These are phyloP conservation scores for Adrianichthys oophorus DNA, from an alignment of 2,797 vertebrate species.

Conservation along the genomic window DNA sequence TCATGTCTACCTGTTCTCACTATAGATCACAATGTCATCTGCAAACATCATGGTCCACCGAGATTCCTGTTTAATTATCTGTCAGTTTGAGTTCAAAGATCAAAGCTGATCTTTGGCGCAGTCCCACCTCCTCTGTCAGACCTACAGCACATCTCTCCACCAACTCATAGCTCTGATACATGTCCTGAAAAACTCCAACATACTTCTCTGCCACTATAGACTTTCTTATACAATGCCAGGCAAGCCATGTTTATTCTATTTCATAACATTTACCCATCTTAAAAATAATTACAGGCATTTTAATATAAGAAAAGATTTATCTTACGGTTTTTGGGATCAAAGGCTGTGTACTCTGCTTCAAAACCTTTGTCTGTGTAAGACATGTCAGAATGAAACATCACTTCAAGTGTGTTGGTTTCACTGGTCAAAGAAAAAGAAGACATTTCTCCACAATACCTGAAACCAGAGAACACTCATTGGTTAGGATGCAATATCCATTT, in stretches of 20 bases:
- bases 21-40: too few relatives aligned
- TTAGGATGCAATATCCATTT: background rate
- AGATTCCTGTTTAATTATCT: too few relatives aligned
- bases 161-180: too few relatives aligned
- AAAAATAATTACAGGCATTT: constrained; percentile 10
- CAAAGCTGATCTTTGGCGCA: too few relatives aligned
- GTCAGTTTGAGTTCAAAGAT: too few relatives aligned
- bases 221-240: constrained; percentile 27
- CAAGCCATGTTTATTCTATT: constrained; percentile 31
- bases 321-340: constrained; percentile 78
- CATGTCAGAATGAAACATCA: constrained; percentile 78
- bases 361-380: constrained; percentile 83
- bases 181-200: too few relatives aligned
- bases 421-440: constrained; percentile 66
- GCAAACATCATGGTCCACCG: too few relatives aligned
- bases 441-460: constrained; percentile 80
- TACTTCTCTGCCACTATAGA: background rate
- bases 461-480: constrained; percentile 4
- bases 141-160: too few relatives aligned
- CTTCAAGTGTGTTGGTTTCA: constrained; percentile 39
- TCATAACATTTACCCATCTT: constrained; percentile 15
- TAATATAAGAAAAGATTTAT: constrained; percentile 17
- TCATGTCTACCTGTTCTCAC: too few relatives aligned
- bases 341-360: constrained; percentile 66
- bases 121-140: too few relatives aligned